phyloP scores from a whole-genome alignment of 2,888 invertebrate species.

The Lycia hirtaria region DNA sequence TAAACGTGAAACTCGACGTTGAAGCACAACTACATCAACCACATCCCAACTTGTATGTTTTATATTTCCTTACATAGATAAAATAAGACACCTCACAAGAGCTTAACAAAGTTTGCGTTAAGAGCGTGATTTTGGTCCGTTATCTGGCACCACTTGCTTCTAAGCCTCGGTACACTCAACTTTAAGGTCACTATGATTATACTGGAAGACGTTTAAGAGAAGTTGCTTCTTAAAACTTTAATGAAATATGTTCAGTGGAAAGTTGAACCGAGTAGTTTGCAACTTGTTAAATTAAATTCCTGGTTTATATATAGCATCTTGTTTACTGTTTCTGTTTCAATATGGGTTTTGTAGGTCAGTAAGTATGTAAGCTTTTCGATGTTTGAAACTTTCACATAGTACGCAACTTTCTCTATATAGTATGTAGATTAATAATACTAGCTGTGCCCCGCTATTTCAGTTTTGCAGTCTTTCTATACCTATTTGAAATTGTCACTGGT shows the following conservation, averaged over 20 bases:
- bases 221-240: slow-evolving; percentile 53
- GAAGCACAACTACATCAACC: slow-evolving; percentile 41
- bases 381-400: too few relatives aligned
- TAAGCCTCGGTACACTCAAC: slow-evolving; percentile 45
- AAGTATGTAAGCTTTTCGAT: too few relatives aligned
- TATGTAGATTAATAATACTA: too few relatives aligned
- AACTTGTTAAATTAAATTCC: slow-evolving; percentile 51
- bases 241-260: slow-evolving; percentile 61
- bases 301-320: slow-evolving; percentile 31
- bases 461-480: too few relatives aligned
- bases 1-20: slow-evolving; percentile 42
- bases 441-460: too few relatives aligned
- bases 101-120: slow-evolving; percentile 53
- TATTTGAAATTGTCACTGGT: too few relatives aligned
- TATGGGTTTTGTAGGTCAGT: background rate
- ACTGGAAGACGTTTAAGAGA: slow-evolving; percentile 53
- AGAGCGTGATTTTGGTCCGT: slow-evolving; percentile 48
- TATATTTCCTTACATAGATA: slow-evolving; percentile 48
- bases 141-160: slow-evolving; percentile 48
- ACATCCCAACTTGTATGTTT: slow-evolving; percentile 44
- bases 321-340: slow-evolving; percentile 13
- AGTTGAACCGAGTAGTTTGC: slow-evolving; percentile 44
- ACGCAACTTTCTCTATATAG: too few relatives aligned
- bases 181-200: slow-evolving; percentile 55
- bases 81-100: slow-evolving; percentile 49